Base-by-base conservation (phyloP, 2,113 vertebrate species). In the Mus pahari region DNA sequence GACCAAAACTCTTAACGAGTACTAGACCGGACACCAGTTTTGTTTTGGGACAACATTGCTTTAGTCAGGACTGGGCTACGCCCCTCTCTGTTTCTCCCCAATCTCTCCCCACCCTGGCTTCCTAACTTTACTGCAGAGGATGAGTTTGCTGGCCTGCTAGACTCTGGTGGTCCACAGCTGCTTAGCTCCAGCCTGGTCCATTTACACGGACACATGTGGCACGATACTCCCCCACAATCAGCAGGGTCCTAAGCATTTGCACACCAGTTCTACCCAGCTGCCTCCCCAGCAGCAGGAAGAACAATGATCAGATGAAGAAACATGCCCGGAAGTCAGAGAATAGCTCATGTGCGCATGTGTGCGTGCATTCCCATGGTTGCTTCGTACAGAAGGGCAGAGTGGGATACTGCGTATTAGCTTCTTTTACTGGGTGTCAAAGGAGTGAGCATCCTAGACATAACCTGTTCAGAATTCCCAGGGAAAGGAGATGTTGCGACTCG, bases 261-360 rank as follows among this genome's bases (percentile, higher is more conserved):
- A 94, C 97, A 82, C 89, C 71, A 97, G 91, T 9, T 22, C 48
- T 48, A 14, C 17, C 66, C 94, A 96, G 96, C 95, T 97, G 98
- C 93, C 86, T 96, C 93, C 94, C 97, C 17, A 45, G 58, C 79
- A 68, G 81, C 70, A 95, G 87, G 94, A 90, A 64, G 86, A 89
- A 97, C 97, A 96, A 82, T 79, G 82, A 84, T 74, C 92, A 95
- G 90, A 78, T 31, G 73, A 50, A 66, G 97, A 98, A 94, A 95
- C 45, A 31, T 28, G 0, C 0, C 71, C 77, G 94, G 93, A 94
- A 97, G 79, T 3, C 45, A 71, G n/a, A 93, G 96, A 96, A 94
- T 87, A 86, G 64, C 83, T 17, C 31, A 36, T 33, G 48, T 7
- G 48, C 7, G 13, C 31, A 36, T 33, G 48, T 7, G 48, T 48